Base-by-base conservation (phyloP, 2,113 vertebrate species). In the Mixornis gularis region DNA sequence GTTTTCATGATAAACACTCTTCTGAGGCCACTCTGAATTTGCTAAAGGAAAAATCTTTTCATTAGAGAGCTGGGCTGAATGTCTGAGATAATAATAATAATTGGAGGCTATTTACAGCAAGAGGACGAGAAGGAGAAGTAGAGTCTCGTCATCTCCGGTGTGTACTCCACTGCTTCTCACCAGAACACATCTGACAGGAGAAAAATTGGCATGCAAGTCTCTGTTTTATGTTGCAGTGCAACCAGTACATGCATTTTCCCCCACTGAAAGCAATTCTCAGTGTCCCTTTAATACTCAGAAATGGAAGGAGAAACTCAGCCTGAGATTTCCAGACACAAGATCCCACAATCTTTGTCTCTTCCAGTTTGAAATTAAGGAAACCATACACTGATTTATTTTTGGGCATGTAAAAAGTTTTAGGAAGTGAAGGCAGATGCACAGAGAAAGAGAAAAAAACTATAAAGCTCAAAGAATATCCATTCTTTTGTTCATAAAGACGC, bases 41-140 rank as follows among this genome's bases (percentile, higher is more conserved):
- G 69, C 49, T 80, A 43, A 93, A 62, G 52, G 27, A 77, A 96
- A 95, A 93, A 44, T 26, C 18, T 84, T 94, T 96, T 93, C 78
- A 74, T 89, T 83, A 76, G 88, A 70, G 59, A 90, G 59, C 65
- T 41, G 70, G 43, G 30, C 58, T 68, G 80, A 82, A 82, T 36
- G 58, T 76, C 87, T 80, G 69, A 87, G 74, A 91, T 91, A 85
- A 94, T 74, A 85, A 94, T 74, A 81, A 89, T 77, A 79, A 91
- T 51, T 92, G 65, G 68, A 74, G 24, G 34, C 7, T 66, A 71
- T 94, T 94, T 91, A 79, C 79, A 88, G 77, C 81, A 43, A 81
- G 40, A 82, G 84, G 79, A 83, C n/a, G 12, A 83, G 77, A 94
- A 68, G 64, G 36, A 92, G 73, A 52, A 12, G 38, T 85, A 49